Base-by-base conservation (phyloP, 1,140 invertebrate genomes). In the Hermetia illucens region DNA sequence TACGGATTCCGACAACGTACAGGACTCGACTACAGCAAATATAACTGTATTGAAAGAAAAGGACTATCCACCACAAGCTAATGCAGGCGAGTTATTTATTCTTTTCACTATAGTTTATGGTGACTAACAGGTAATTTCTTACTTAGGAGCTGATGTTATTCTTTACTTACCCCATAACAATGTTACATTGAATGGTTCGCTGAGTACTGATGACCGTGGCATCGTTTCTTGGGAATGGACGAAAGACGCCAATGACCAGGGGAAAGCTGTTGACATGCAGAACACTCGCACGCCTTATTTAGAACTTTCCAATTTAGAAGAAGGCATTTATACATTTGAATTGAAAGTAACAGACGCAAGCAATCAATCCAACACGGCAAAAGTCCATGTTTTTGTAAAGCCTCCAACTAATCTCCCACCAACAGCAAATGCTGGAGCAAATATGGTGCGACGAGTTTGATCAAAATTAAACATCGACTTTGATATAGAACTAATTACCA, bases 211-310 rank as follows among this genome's bases (percentile, higher is more conserved):
- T 58, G 92, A 95, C 64, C 82, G 89, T 53, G 86, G 86, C 32
- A 94, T 94, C 44, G 77, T 75, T 0, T 82, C 74, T 20, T 96
- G 90, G 82, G 88, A 93, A 59, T 96, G 92, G 92, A 91, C 82
- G 0, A 91, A 92, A 55, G 81, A 81, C 39, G 74, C 79, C 1
- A 79, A 79, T 27, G 84, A 88, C 53, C 76, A 83, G 39, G 77
- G 83, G 39, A 87, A 88, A 63, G 83, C 87, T 8, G 88, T 88
- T 12, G 89, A 93, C 54, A 92, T 93, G 84, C 84, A 89, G 69
- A 86, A 91, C 44, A 91, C 89, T 0, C 72, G 84, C 47, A 91
- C 87, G 1, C 85, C 89, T 1, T 88, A 83, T 15, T 54, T 65
- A 15, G 53, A 70, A 61, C 61, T 95, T 4, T 89, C 85, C 3